A percentile compares a stretch with the other conserved stretches of the same genome.
Evolutionary conservation across 2,113 vertebrate genomes (phyloP).

Genomic region (Calonectris borealis): DNA sequence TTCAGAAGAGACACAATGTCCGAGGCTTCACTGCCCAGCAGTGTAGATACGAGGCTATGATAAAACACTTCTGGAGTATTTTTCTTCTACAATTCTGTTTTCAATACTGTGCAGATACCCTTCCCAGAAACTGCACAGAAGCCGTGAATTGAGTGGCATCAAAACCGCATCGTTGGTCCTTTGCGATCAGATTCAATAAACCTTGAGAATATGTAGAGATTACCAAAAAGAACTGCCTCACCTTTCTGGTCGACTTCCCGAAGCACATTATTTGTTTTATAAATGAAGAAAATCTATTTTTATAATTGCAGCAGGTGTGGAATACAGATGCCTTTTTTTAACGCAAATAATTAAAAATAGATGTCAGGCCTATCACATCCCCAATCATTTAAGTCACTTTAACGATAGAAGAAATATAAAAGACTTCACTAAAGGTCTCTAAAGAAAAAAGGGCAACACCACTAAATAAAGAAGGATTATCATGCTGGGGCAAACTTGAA

Average conservation of each 20-base stretch:
- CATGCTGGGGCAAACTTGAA: constrained; percentile 39
- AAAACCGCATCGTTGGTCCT: neutral
- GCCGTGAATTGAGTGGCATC: neutral
- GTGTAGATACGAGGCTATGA: neutral
- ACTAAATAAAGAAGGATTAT: constrained; percentile 69
- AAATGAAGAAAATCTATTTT: constrained; percentile 47
- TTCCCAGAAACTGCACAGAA: neutral
- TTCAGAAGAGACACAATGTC: neutral
- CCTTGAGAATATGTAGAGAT: neutral
- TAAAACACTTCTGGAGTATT: neutral
- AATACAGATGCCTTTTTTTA: constrained; percentile 56
- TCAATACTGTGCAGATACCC: neutral
- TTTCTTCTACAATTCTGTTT: neutral
- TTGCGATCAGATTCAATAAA: neutral
- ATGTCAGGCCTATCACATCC: constrained; percentile 39
- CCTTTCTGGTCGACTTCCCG: neutral
- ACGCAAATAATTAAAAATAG: constrained; percentile 74
- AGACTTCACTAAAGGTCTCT: constrained; percentile 64
- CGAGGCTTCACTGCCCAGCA: neutral
- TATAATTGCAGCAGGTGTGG: constrained; percentile 30
- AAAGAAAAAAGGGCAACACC: constrained; percentile 68
- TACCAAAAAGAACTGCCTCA: neutral
- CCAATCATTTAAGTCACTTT: constrained; percentile 62
- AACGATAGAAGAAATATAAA: constrained; percentile 68
- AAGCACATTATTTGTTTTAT: constrained; percentile 7